Evolutionary conservation across 1,140 invertebrate species (phyloP).

Genomic region (Bombus pyrosoma): DNA sequence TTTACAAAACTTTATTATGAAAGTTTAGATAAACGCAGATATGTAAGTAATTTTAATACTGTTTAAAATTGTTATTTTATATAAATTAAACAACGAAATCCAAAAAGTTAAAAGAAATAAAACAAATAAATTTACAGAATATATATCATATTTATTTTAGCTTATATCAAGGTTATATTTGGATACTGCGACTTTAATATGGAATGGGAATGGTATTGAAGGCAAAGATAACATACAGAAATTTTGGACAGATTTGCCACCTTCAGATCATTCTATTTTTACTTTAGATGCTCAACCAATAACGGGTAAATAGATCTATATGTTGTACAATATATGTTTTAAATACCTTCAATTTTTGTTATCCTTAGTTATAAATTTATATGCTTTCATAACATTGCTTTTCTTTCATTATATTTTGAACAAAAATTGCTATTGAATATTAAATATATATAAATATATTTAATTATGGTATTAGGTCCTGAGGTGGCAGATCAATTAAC

Average conservation of each 20-base stretch:
- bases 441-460: background rate
- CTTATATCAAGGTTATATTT: conserved; percentile 90
- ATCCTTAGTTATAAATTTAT: background rate
- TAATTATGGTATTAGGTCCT: conserved; percentile 72
- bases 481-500: conserved; percentile 87
- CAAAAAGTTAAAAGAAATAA: background rate
- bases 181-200: conserved; percentile 90
- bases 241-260: conserved; percentile 89
- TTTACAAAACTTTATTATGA: conserved; percentile 93
- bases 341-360: background rate
- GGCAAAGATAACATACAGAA: conserved; percentile 90
- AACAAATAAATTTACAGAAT: background rate
- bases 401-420: background rate
- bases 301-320: conserved; percentile 80
- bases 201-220: conserved; percentile 92
- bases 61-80: conserved; percentile 24
- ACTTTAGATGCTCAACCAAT: conserved; percentile 92
- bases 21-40: conserved; percentile 90
- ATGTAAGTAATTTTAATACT: conserved; percentile 84
- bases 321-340: background rate
- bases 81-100: background rate
- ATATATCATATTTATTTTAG: conserved; percentile 75
- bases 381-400: background rate
- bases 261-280: conserved; percentile 86
- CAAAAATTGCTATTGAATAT: background rate